phyloP scores from a whole-genome alignment of 2,888 invertebrate genomes.

The Periphyllus acericola region DNA sequence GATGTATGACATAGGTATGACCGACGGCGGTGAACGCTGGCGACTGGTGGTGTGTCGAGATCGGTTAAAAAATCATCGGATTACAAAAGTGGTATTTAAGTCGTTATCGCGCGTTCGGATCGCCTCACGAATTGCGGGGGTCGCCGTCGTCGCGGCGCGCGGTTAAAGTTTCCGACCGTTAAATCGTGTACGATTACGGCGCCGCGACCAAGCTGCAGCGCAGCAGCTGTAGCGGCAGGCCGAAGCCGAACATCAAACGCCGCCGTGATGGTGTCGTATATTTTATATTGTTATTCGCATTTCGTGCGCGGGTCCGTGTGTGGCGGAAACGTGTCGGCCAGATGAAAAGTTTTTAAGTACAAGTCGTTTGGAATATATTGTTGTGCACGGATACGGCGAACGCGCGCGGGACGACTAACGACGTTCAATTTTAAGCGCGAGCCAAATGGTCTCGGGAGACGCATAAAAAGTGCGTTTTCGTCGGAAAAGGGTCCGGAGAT shows the following conservation, averaged over 20 bases:
- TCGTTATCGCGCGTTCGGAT: background rate
- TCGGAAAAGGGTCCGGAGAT: background rate
- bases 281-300: background rate
- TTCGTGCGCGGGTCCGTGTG: background rate
- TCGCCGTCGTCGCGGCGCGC: too few species aligned
- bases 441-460: background rate
- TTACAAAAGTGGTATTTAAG: background rate
- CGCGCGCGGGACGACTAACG: background rate
- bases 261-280: background rate
- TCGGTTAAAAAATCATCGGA: background rate
- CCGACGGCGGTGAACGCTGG: too few species aligned
- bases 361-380: background rate
- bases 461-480: background rate
- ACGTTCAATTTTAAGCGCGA: background rate
- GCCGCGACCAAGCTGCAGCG: too few species aligned
- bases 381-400: background rate
- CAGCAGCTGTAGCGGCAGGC: background rate
- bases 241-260: background rate
- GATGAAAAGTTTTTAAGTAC: background rate
- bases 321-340: background rate
- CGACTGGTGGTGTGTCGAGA: background rate
- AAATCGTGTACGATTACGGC: background rate
- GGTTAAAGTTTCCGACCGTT: background rate
- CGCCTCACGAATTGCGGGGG: background rate
- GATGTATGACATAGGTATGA: too few species aligned